Base-by-base conservation (phyloP, 2,888 invertebrate species). In the Trachelus stipa region DNA sequence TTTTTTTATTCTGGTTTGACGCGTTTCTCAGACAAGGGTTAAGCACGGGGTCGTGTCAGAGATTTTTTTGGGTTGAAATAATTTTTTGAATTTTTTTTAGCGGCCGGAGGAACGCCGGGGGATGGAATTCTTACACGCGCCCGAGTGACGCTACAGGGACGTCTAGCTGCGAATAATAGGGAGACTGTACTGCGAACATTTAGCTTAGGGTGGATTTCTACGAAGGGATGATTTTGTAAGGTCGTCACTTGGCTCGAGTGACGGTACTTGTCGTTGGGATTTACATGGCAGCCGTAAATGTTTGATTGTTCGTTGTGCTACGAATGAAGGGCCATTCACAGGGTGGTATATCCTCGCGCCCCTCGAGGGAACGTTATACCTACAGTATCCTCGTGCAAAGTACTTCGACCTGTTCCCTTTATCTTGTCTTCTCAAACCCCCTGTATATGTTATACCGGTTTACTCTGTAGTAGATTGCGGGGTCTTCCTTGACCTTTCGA, bases 271-370 rank as follows among this genome's bases (percentile, higher is more conserved):
- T 82, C 82, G 78, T 81, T 83, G 82, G 77, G 80, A 86, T 87
- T 87, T 87, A 80, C 86, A 87, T 88, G 80, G 80, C 85, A 85
- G 84, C 85, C 69, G 82, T 79, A 83, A 85, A 87, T 85, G 85
- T 86, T 87, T 83, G 86, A 87, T 85, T 85, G 81, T 81, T 83
- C 81, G 82, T 84, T 76, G 80, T 56, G 74, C 74, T 76, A 31
- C 33, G 37, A 31, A 73, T 15, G 31, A 56, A 68, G 34, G 11
- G 15, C 4, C 35, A 23, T n/a, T 11, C 68, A 33, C n/a, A 68
- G 40, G n/a, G 30, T 23, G 40, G 56, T 56, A 56, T 23, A 23
- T 23, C 6, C 23, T 56, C 2, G 56, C 56, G 9, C 2, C 23
- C 56, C 56, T 56, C 23, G 23, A 56, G 23, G 23, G 56, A 23